Evolutionary conservation across 2,888 invertebrate genomes (phyloP).

Genomic region (Creontiades dilutus): DNA sequence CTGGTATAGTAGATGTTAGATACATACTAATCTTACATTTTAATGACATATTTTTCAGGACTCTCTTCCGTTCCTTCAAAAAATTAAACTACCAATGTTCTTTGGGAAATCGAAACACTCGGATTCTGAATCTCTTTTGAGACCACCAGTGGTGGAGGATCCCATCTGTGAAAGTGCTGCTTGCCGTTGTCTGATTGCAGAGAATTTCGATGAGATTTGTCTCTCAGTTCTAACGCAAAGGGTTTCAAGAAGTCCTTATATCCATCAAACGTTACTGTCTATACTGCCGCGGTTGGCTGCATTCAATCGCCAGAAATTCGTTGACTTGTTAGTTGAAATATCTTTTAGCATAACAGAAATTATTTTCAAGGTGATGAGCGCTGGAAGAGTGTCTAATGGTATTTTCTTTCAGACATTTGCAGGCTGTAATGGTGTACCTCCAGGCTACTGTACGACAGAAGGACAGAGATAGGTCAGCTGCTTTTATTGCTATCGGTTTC

Average conservation of each 20-base stretch:
- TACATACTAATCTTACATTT: background rate
- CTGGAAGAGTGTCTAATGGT: conserved; percentile 19
- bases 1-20: no score
- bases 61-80: conserved; percentile 63
- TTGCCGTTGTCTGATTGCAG: conserved; percentile 89
- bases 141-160: conserved; percentile 65
- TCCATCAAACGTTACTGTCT: conserved; percentile 91
- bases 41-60: conserved; percentile 41
- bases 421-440: conserved; percentile 87
- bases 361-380: no score
- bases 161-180: conserved; percentile 83
- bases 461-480: conserved; percentile 89
- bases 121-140: conserved; percentile 65
- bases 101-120: conserved; percentile 69
- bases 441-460: conserved; percentile 87
- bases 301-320: conserved; percentile 91
- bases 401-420: conserved; percentile 81
- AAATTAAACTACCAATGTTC: conserved; percentile 69
- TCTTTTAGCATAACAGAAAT: no score
- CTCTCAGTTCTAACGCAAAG: conserved; percentile 89
- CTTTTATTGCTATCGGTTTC: conserved; percentile 93
- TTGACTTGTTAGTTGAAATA: conserved; percentile 80
- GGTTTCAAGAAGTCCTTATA: conserved; percentile 85
- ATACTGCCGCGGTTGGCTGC: conserved; percentile 95
- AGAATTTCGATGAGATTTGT: conserved; percentile 90